phyloP scores from a whole-genome alignment of 2,888 invertebrate genomes.

The Seladonia tumulorum region DNA sequence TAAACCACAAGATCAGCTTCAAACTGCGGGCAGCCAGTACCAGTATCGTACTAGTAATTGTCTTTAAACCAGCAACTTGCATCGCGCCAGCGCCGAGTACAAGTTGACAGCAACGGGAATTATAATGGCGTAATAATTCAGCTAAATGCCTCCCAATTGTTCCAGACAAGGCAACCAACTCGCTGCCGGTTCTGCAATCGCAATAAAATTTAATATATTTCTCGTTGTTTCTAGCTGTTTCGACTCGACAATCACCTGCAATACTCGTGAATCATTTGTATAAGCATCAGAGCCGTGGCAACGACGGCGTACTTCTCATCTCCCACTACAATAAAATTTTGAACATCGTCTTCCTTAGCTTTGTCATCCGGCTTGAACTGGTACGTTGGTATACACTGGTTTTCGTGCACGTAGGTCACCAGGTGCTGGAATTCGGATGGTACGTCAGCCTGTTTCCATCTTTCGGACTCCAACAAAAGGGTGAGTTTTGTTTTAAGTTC shows the following conservation, averaged over 20 bases:
- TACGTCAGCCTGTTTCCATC: slow-evolving; percentile 97
- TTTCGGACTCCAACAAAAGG: slow-evolving; percentile 93
- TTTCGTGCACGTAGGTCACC: slow-evolving; percentile 85
- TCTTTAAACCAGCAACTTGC: slow-evolving; percentile 96
- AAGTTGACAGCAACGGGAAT: slow-evolving; percentile 95
- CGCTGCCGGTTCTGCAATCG: slow-evolving; percentile 78
- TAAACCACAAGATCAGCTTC: slow-evolving; percentile 92
- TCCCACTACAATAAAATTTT: slow-evolving; percentile 86
- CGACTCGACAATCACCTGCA: slow-evolving; percentile 86
- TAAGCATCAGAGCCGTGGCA: slow-evolving; percentile 93
- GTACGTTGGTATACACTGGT: slow-evolving; percentile 84
- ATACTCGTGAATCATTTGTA: slow-evolving; percentile 97
- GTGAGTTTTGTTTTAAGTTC: slow-evolving; percentile 94
- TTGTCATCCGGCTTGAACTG: slow-evolving; percentile 78
- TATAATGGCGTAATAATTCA: slow-evolving; percentile 95
- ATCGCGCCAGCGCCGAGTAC: slow-evolving; percentile 98
- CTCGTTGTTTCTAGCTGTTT: not conserved
- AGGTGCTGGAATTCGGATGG: slow-evolving; percentile 95
- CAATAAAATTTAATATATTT: slow-evolving; percentile 5
- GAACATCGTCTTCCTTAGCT: slow-evolving; percentile 78
- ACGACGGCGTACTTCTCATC: slow-evolving; percentile 91
- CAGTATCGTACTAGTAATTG: slow-evolving; percentile 97
- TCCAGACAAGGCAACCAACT: slow-evolving; percentile 91
- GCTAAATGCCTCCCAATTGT: slow-evolving; percentile 93
- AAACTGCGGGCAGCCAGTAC: slow-evolving; percentile 94